Conservation (phyloP, 37 sponge, comb jelly and placozoan species). For the Crambe crambe region DNA sequence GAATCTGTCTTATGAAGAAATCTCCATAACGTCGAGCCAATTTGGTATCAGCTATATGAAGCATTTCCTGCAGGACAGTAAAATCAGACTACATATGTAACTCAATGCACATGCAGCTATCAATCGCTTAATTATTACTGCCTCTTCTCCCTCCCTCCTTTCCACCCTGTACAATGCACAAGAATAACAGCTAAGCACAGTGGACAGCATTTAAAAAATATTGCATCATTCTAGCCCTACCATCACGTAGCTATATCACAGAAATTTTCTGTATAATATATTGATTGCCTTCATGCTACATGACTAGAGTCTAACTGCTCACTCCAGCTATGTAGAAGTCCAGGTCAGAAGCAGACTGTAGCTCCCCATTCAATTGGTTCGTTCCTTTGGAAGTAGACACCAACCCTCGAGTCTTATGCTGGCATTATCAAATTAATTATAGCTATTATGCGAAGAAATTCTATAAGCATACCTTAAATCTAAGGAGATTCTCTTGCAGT, state of each 20-base stretch:
- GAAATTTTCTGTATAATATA: no score
- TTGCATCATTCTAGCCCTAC: no score
- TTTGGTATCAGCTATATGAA: slow-evolving; percentile 95
- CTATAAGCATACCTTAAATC: slow-evolving; percentile 59
- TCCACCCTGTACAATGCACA: no score
- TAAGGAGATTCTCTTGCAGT: slow-evolving; percentile 55
- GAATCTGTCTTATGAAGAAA: slow-evolving; percentile 91
- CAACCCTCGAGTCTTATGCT: slow-evolving; percentile 51
- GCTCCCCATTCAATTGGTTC: slow-evolving; percentile 55
- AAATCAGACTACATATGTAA: background rate
- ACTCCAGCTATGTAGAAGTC: slow-evolving; percentile 95
- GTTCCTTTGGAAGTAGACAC: slow-evolving; percentile 57
- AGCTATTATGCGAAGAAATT: background rate
- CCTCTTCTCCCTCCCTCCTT: no score
- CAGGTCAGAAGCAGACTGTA: slow-evolving; percentile 71
- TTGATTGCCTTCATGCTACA: no score
- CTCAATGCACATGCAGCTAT: background rate
- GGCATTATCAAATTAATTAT: background rate
- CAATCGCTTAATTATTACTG: no score
- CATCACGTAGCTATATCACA: no score
- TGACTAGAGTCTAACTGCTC: no score
- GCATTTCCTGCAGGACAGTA: slow-evolving; percentile 76
- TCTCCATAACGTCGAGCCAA: slow-evolving; percentile 96
- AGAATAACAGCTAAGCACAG: no score
- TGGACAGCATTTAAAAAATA: no score